Evolutionary conservation across 2,888 invertebrate species (phyloP).

Genomic region (Acanthococcus lagerstroemiae): DNA sequence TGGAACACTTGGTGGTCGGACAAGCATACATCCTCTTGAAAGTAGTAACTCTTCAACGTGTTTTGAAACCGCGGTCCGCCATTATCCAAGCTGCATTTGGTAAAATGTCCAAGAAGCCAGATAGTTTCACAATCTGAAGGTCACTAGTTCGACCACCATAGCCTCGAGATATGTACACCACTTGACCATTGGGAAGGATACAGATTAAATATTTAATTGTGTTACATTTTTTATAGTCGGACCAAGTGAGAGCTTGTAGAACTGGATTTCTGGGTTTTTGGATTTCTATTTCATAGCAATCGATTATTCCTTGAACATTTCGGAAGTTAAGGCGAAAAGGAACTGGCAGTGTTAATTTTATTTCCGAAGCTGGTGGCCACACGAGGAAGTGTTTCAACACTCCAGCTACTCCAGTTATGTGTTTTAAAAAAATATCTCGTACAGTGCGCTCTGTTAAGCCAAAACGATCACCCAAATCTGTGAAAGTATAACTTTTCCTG

Average conservation of each 20-base stretch:
- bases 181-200: slow-evolving; percentile 39
- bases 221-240: slow-evolving; percentile 39
- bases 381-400: slow-evolving; percentile 27
- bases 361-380: slow-evolving; percentile 9
- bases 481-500: background rate
- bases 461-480: background rate
- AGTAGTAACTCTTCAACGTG: slow-evolving; percentile 34
- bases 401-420: slow-evolving; percentile 4
- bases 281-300: slow-evolving; percentile 38
- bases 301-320: slow-evolving; percentile 36
- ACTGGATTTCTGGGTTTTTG: slow-evolving; percentile 37
- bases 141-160: slow-evolving; percentile 39
- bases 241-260: slow-evolving; percentile 38
- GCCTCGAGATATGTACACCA: slow-evolving; percentile 40
- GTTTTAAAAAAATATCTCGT: no score
- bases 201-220: slow-evolving; percentile 39
- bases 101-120: slow-evolving; percentile 34
- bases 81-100: slow-evolving; percentile 33
- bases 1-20: slow-evolving; percentile 33
- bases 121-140: slow-evolving; percentile 34
- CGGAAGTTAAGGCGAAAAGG: slow-evolving; percentile 25
- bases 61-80: slow-evolving; percentile 37
- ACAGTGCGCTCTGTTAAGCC: no score
- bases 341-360: slow-evolving; percentile 22
- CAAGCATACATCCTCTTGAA: slow-evolving; percentile 32